A percentile compares a stretch with the other conserved stretches of the same genome.
phyloP scores from a whole-genome alignment of 1,140 invertebrate genomes.

The Melitaea cinxia region DNA sequence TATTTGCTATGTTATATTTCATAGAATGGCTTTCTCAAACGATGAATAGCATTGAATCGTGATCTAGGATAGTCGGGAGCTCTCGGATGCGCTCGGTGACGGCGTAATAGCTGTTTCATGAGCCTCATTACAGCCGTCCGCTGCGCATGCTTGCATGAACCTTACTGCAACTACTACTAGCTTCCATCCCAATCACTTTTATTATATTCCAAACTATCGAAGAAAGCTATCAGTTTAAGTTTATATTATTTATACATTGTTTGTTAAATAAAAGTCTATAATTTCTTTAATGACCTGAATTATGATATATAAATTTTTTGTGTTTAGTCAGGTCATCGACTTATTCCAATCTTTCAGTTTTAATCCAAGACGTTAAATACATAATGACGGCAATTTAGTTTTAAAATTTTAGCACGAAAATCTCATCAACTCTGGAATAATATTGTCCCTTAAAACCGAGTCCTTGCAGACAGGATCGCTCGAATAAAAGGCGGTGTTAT shows the following conservation, averaged over 20 bases:
- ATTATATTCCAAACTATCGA: conserved; percentile 1
- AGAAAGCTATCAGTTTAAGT: too few relatives aligned
- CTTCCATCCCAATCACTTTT: conserved; percentile 20
- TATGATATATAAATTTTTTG: too few relatives aligned
- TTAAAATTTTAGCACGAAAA: conserved; percentile 79
- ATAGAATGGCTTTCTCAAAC: background rate
- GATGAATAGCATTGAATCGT: conserved; percentile 22
- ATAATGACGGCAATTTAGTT: conserved; percentile 75
- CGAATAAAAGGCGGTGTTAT: conserved; percentile 78
- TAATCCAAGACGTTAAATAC: conserved; percentile 69
- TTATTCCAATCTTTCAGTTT: conserved; percentile 47
- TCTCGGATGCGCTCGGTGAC: conserved; percentile 56
- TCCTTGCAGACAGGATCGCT: conserved; percentile 69
- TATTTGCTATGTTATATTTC: background rate
- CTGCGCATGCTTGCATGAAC: conserved; percentile 18
- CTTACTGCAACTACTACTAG: conserved; percentile 15
- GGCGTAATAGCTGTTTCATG: conserved; percentile 59
- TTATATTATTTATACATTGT: too few relatives aligned
- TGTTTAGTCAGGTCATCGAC: conserved; percentile 29
- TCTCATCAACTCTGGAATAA: conserved; percentile 74
- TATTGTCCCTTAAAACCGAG: conserved; percentile 75
- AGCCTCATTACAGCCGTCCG: conserved; percentile 46
- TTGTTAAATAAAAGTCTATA: too few relatives aligned
- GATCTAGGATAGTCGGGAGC: conserved; percentile 38
- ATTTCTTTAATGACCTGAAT: too few relatives aligned